Conservation (phyloP, 2,797 vertebrate species). For the Anas bahamensis region DNA sequence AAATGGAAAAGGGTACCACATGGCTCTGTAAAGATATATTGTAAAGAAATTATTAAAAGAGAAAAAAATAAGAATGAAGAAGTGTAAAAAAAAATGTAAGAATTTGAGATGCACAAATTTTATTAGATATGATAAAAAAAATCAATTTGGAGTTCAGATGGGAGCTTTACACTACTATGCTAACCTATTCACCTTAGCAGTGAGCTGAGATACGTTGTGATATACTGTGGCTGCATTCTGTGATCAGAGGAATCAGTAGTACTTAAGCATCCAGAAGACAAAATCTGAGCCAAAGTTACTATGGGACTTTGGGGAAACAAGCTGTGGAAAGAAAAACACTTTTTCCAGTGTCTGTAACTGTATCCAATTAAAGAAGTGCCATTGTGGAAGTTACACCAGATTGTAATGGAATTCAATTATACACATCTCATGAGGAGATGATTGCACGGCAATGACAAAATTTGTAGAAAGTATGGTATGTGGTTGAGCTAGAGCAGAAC, state of each 20-base stretch:
- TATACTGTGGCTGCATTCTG: neutral
- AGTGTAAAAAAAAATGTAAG: neutral
- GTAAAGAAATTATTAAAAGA: constrained; percentile 1
- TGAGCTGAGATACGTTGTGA: neutral
- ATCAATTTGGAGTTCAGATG: neutral
- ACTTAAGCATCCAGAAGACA: neutral
- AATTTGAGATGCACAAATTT: constrained; percentile 6
- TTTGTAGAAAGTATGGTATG: neutral
- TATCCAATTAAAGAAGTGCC: neutral
- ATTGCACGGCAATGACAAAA: neutral
- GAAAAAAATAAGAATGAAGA: neutral
- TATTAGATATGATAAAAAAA: constrained; percentile 21
- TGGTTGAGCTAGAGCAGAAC: neutral
- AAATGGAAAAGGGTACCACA: neutral
- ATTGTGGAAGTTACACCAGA: neutral
- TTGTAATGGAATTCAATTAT: neutral
- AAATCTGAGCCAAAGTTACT: neutral
- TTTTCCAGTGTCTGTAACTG: neutral
- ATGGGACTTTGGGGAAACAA: neutral
- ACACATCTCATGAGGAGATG: neutral
- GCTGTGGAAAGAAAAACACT: neutral
- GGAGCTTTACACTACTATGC: neutral
- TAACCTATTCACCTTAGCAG: neutral
- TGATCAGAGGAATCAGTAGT: neutral
- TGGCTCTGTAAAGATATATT: neutral